Percentiles rank a stretch among this genome's conserved stretches.
Evolutionary conservation across 2,113 vertebrate species (phyloP).

Genomic region (Vombatus ursinus): DNA sequence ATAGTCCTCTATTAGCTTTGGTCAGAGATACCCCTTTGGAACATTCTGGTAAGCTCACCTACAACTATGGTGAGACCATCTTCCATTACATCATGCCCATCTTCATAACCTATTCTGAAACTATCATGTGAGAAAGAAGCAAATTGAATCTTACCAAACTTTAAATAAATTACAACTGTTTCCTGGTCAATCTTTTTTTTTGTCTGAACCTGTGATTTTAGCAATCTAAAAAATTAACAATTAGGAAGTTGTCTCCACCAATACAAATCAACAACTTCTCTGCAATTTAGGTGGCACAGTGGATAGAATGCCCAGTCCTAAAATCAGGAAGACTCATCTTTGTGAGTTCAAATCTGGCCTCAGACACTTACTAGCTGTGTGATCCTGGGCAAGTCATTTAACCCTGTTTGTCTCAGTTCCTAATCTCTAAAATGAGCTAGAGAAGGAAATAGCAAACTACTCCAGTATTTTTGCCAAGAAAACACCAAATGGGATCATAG

Average conservation of each 20-base stretch:
- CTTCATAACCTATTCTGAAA: not conserved
- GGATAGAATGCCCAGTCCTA: too few species aligned
- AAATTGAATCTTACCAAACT: too few species aligned
- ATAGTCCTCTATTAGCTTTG: too few species aligned
- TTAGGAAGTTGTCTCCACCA: not conserved
- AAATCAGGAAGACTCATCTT: too few species aligned
- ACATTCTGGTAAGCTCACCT: not conserved
- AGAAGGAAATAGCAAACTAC: not conserved
- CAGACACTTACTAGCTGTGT: not conserved
- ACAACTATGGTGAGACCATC: not conserved
- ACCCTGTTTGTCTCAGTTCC: not conserved
- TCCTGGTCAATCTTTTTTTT: not conserved
- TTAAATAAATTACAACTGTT: not conserved
- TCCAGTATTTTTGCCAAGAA: not conserved
- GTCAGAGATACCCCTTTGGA: not conserved
- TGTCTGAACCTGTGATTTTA: not conserved
- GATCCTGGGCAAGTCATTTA: not conserved
- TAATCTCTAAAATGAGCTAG: not conserved
- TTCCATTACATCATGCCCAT: not conserved
- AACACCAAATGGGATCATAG: not conserved
- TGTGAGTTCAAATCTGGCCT: not conserved
- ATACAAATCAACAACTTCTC: not conserved
- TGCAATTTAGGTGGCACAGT: not conserved
- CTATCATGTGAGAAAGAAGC: not conserved
- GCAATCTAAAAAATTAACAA: not conserved